Evolutionary conservation across 2,888 invertebrate genomes (phyloP).

Genomic region (Copidosoma aretas): DNA sequence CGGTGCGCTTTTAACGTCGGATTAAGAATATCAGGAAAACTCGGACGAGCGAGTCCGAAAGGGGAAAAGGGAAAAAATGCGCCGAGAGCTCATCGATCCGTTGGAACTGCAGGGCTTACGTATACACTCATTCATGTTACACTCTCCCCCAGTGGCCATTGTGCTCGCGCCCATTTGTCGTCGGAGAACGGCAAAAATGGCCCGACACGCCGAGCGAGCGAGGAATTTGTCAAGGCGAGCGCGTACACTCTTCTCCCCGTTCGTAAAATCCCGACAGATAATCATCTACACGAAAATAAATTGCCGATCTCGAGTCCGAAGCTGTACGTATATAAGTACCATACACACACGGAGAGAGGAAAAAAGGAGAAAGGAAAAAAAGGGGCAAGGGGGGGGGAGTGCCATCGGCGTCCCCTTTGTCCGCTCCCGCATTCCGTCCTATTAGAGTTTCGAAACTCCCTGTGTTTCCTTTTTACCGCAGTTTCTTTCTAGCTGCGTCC

Average conservation of each 20-base stretch:
- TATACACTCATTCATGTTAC: background rate
- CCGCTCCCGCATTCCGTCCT: conserved; percentile 39
- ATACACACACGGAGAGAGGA: background rate
- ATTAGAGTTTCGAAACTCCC: conserved; percentile 42
- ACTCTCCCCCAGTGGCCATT: background rate
- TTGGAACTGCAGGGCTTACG: no score
- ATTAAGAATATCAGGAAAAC: no score
- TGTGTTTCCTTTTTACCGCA: conserved; percentile 25
- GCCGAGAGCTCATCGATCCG: no score
- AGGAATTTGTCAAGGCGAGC: background rate
- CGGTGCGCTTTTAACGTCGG: no score
- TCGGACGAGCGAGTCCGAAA: no score
- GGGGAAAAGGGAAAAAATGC: background rate
- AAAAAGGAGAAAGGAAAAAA: background rate
- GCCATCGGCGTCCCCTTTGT: conserved; percentile 34
- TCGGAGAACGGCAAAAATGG: background rate
- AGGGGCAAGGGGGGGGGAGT: conserved; percentile 1
- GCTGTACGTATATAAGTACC: no score
- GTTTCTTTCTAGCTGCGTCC: conserved; percentile 1
- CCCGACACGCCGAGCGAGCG: background rate
- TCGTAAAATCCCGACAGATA: conserved; percentile 45
- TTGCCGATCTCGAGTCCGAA: conserved; percentile 44
- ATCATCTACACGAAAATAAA: conserved; percentile 56
- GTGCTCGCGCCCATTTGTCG: background rate
- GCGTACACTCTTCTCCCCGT: background rate